These are phyloP conservation scores for Ammodytes marinus DNA, from an alignment of 2,113 vertebrate genomes.

Conservation along the genomic window DNA sequence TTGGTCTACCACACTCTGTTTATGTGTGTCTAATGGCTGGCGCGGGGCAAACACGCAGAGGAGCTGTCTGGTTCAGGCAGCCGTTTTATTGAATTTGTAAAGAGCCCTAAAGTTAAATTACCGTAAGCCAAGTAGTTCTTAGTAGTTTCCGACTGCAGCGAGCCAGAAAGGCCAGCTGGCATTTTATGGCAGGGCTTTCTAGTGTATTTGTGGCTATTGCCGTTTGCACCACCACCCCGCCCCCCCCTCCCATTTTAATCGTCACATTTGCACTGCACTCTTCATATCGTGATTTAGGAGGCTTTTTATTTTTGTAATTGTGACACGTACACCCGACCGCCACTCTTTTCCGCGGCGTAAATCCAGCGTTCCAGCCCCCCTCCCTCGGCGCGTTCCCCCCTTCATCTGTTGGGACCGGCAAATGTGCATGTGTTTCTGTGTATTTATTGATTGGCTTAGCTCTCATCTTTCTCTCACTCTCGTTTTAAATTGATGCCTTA, in stretches of 20 bases:
- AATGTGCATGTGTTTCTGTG: constrained; percentile 68
- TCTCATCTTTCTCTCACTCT: constrained; percentile 80
- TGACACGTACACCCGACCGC: constrained; percentile 59
- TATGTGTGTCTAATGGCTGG: not conserved
- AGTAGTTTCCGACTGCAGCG: constrained; percentile 69
- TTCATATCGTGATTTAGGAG: constrained; percentile 82
- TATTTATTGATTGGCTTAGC: constrained; percentile 76
- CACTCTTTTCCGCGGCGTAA: constrained; percentile 53
- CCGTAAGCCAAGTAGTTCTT: constrained; percentile 63
- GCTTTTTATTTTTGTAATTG: constrained; percentile 82
- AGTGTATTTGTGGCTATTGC: constrained; percentile 76
- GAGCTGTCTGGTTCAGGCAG: not conserved
- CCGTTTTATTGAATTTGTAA: constrained; percentile 30
- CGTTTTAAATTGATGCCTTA: constrained; percentile 68
- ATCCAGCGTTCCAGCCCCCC: constrained; percentile 38
- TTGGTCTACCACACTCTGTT: not conserved
- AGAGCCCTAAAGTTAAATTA: constrained; percentile 40
- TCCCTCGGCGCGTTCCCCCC: constrained; percentile 34
- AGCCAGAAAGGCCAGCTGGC: constrained; percentile 74
- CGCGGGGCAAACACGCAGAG: not conserved
- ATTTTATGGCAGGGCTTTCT: constrained; percentile 68
- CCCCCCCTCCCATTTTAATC: constrained; percentile 65
- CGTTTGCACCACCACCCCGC: constrained; percentile 53
- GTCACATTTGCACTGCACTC: constrained; percentile 77
- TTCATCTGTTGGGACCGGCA: constrained; percentile 49